These are phyloP conservation scores for Hydrozoanthus gracilis DNA, from an alignment of 92 coral and sea anemone species.

Conservation along the genomic window DNA sequence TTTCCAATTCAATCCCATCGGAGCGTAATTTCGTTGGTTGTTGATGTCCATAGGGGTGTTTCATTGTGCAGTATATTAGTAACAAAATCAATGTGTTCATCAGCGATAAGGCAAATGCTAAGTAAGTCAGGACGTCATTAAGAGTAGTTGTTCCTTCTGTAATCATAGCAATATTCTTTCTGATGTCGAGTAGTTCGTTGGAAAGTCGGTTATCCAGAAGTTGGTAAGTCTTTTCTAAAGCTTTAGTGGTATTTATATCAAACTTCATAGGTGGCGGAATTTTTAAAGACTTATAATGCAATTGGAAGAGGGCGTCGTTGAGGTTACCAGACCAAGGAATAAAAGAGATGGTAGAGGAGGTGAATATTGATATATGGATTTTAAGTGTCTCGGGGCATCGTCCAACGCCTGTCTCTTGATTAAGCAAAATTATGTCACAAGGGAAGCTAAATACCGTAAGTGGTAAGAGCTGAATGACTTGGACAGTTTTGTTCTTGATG, in stretches of 20 bases:
- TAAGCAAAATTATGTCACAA: slow-evolving; percentile 5
- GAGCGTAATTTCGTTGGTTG: too few relatives aligned
- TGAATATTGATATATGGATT: slow-evolving; percentile 13
- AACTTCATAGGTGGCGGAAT: slow-evolving; percentile 34
- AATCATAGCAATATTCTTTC: slow-evolving; percentile 13
- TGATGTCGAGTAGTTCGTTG: neutral
- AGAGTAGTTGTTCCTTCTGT: slow-evolving; percentile 25
- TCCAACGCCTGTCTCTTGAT: slow-evolving; percentile 41
- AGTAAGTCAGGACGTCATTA: slow-evolving; percentile 31
- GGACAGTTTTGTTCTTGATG: neutral
- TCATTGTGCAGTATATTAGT: too few relatives aligned
- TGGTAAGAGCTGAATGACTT: neutral
- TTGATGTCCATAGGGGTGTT: too few relatives aligned
- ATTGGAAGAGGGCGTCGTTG: slow-evolving; percentile 1
- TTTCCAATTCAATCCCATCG: too few relatives aligned
- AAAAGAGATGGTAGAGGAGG: neutral
- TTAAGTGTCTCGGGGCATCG: neutral
- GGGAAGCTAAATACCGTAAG: slow-evolving; percentile 7
- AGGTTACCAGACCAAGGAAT: slow-evolving; percentile 26
- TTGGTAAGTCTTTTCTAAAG: slow-evolving; percentile 29
- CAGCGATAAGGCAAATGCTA: slow-evolving; percentile 30
- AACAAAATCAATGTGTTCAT: too few relatives aligned
- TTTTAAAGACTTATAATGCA: slow-evolving; percentile 35
- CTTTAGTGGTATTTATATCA: neutral
- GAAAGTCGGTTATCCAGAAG: slow-evolving; percentile 15